Evolutionary conservation across 1,140 invertebrate genomes (phyloP).

Genomic region (Coelopa frigida): DNA sequence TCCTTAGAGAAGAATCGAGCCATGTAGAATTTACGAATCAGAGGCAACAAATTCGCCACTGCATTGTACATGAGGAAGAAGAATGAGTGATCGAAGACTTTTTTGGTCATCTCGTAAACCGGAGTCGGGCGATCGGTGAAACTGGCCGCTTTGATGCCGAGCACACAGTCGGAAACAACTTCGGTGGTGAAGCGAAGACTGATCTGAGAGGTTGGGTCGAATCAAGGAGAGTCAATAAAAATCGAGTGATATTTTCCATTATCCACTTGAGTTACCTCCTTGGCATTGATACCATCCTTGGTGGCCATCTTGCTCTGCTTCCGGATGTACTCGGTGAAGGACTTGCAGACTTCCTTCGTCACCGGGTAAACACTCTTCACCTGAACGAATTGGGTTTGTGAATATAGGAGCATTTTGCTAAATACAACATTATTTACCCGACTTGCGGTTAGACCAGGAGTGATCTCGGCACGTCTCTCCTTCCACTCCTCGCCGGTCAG

Average conservation of each 20-base stretch:
- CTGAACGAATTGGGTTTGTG: not conserved
- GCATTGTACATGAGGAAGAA: conserved; percentile 19
- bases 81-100: conserved; percentile 22
- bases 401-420: not conserved
- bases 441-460: conserved; percentile 49
- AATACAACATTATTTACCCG: conserved; percentile 19
- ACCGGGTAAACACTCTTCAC: conserved; percentile 37
- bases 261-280: conserved; percentile 24
- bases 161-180: conserved; percentile 46
- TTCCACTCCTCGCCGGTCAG: conserved; percentile 50
- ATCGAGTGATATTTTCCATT: not conserved
- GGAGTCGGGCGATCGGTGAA: conserved; percentile 29
- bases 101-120: conserved; percentile 19
- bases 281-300: conserved; percentile 23
- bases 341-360: conserved; percentile 30
- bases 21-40: conserved; percentile 16
- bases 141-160: conserved; percentile 45
- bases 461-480: conserved; percentile 48
- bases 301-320: conserved; percentile 20
- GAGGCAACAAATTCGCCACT: conserved; percentile 19
- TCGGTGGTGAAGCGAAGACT: conserved; percentile 46
- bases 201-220: conserved; percentile 16
- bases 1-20: conserved; percentile 21
- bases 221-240: no score
- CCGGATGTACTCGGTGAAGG: conserved; percentile 23